These are phyloP conservation scores for Drosophila ironensis DNA, from an alignment of 1,140 invertebrate species.

Conservation along the genomic window DNA sequence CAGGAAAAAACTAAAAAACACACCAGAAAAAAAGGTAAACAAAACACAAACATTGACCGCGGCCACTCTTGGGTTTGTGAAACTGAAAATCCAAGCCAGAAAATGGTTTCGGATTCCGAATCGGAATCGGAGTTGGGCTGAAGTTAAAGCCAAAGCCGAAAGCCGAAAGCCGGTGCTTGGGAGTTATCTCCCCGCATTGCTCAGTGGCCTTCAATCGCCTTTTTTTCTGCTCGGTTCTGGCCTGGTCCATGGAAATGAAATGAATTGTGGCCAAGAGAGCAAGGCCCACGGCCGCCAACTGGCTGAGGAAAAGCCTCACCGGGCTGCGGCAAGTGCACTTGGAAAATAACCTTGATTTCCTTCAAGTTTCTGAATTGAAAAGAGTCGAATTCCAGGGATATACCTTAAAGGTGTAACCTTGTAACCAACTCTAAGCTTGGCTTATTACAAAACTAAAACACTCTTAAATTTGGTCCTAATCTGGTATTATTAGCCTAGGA, in stretches of 20 bases:
- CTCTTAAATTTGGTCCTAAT: too few species aligned
- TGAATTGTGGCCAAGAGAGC: slow-evolving; percentile 38
- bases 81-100: slow-evolving; percentile 3
- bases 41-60: slow-evolving; percentile 7
- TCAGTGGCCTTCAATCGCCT: slow-evolving; percentile 39
- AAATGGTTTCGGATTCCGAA: slow-evolving; percentile 1
- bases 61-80: slow-evolving; percentile 3
- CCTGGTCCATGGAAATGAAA: slow-evolving; percentile 6
- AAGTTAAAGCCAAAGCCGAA: background rate
- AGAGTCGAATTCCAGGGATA: too few species aligned
- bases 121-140: background rate
- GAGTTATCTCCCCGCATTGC: slow-evolving; percentile 38
- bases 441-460: too few species aligned
- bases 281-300: background rate
- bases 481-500: too few species aligned
- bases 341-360: too few species aligned
- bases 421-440: too few species aligned
- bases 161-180: background rate
- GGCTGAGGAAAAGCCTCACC: too few species aligned
- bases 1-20: background rate
- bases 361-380: too few species aligned
- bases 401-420: too few species aligned
- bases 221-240: too few species aligned
- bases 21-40: slow-evolving; percentile 2
- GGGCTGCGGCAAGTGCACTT: too few species aligned